A percentile compares a stretch with the other conserved stretches of the same genome.
Evolutionary conservation across 1,140 invertebrate species (phyloP).

Genomic region (Periplaneta americana): DNA sequence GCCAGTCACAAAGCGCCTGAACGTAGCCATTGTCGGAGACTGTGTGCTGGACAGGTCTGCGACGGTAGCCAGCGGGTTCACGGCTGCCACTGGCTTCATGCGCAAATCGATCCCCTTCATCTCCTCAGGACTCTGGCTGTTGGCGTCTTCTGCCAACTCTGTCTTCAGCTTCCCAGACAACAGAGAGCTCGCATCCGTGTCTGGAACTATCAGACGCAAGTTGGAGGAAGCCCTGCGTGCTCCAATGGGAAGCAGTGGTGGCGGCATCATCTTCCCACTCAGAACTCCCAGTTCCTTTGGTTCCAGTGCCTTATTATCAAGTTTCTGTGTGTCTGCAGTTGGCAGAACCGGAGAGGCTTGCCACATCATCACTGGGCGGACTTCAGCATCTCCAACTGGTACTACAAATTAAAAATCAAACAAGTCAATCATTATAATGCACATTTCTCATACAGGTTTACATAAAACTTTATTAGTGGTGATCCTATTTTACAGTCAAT

Average conservation of each 20-base stretch:
- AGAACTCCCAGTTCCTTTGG: background rate
- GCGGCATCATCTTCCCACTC: constrained; percentile 18
- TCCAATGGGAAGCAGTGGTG: constrained; percentile 14
- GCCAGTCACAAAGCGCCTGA: constrained; percentile 36
- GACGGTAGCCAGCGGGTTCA: constrained; percentile 32
- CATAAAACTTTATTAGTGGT: too few relatives aligned
- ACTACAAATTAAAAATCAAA: too few relatives aligned
- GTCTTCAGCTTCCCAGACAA: constrained; percentile 49
- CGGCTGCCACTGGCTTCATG: constrained; percentile 44
- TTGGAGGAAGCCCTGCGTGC: constrained; percentile 29
- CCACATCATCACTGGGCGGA: background rate
- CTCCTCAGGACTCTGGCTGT: constrained; percentile 45
- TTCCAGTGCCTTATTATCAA: background rate
- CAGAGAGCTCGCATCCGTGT: constrained; percentile 29
- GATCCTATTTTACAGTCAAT: too few relatives aligned
- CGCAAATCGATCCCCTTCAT: constrained; percentile 44
- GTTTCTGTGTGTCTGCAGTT: background rate
- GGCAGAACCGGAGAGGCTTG: background rate
- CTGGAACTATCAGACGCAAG: constrained; percentile 39
- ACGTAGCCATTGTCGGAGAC: constrained; percentile 27
- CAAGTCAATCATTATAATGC: too few relatives aligned
- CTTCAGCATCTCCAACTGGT: background rate
- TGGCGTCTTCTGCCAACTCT: constrained; percentile 59
- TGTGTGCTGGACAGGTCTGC: constrained; percentile 36
- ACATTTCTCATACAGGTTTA: too few relatives aligned